Base-by-base conservation (phyloP, 1,140 invertebrate genomes). In the Cydia strobilella region DNA sequence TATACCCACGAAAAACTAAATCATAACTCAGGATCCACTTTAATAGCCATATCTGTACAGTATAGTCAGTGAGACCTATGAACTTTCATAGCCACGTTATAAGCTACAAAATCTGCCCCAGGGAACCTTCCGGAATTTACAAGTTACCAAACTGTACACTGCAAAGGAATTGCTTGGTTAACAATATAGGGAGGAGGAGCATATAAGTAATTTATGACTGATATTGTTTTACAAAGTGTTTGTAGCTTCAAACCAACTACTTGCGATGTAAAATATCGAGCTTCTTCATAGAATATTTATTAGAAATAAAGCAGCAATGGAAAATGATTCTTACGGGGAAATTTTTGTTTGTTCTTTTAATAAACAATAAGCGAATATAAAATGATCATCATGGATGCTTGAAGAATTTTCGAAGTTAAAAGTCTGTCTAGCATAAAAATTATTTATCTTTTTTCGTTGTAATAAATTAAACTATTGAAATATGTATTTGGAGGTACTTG, bases 171-270 rank as follows among this genome's bases (percentile, higher is more conserved):
- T 35, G 65, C 65, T 69, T 35, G 65, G 31, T 69, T 69, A 69
- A 69, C 65, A 69, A 69, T 39, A 69, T 42, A 69, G 35, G 35
- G n/a, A 69, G 65, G 65, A 35, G 65, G 65, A 69, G 65, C 27
- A 39, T 31, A 69, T 39, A 69, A 35, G 31, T 39, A 42, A 69
- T 69, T 69, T 69, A 69, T 69, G 65, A 69, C 65, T 69, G 65
- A 69, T 69, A 69, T 69, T 69, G 65, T 69, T 69, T 69, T 35
- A 35, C 15, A 69, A 69, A 69, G 65, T 69, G 65, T 69, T 69
- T 35, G 65, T 39, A 10, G 27, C 23, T 69, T 69, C 65, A 39
- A 31, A 69, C 27, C 27, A 39, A 31, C 13, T 69, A 35, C 2
- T 2, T 31, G 6, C n/a, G 15, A 12, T 35, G 31, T 69, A 13